phyloP scores from a whole-genome alignment of 2,113 vertebrate species.

The Uria aalge region DNA sequence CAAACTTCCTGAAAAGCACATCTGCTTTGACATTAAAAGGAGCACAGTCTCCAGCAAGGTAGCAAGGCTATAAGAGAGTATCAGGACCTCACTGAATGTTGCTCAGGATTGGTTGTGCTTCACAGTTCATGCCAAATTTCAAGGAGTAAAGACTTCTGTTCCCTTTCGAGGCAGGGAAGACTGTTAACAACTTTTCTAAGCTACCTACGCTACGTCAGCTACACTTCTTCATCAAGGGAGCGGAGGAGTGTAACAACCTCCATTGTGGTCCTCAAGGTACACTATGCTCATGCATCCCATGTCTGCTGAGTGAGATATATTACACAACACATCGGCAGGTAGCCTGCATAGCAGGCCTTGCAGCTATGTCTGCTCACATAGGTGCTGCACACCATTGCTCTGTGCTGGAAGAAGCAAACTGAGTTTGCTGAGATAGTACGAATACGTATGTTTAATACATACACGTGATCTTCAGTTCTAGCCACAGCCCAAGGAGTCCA shows the following conservation, averaged over 20 bases:
- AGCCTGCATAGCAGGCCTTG: background rate
- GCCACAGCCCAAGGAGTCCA: no score
- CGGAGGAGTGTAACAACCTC: background rate
- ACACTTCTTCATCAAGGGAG: background rate
- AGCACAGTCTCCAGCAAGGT: background rate
- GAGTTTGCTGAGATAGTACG: no score
- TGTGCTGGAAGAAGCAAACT: background rate
- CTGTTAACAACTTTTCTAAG: background rate
- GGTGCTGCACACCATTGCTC: no score
- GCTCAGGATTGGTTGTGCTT: background rate
- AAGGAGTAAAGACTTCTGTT: background rate
- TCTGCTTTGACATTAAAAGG: background rate
- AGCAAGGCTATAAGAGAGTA: background rate
- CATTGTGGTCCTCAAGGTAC: background rate
- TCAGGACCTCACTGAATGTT: background rate
- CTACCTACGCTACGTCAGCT: background rate
- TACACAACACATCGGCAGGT: background rate
- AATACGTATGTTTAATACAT: background rate
- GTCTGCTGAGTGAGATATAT: background rate
- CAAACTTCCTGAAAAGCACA: background rate
- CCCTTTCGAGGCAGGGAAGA: background rate
- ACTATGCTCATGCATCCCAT: background rate
- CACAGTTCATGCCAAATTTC: background rate
- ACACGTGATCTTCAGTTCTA: background rate
- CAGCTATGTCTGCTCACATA: background rate